Conservation (phyloP, 2,888 invertebrate genomes). For the Eucera pruinosa region DNA sequence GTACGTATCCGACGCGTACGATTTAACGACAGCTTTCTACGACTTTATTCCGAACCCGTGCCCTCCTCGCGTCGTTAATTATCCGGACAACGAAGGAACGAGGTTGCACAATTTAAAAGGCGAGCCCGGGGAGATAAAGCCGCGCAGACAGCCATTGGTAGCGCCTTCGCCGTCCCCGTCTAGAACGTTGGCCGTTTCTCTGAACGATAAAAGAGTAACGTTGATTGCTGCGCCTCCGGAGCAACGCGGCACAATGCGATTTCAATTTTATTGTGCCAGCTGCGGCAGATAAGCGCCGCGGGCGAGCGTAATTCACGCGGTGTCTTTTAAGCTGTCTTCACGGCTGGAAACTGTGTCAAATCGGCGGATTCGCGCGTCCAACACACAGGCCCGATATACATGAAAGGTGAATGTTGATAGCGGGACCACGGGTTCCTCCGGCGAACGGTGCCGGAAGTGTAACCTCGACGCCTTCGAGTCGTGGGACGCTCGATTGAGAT, state of each 20-base stretch:
- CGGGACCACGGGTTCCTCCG: background rate
- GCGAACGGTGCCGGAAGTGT: conserved; percentile 17
- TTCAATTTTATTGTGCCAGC: conserved; percentile 81
- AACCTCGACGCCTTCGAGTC: background rate
- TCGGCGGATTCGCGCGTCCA: conserved; percentile 56
- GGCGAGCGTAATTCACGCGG: conserved; percentile 76
- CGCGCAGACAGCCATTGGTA: conserved; percentile 21
- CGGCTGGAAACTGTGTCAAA: conserved; percentile 78
- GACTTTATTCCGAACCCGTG: conserved; percentile 10
- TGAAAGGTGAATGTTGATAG: conserved; percentile 1
- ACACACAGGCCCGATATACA: conserved; percentile 14
- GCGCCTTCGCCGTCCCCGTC: conserved; percentile 11
- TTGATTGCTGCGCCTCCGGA: conserved; percentile 72
- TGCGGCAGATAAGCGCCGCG: conserved; percentile 74
- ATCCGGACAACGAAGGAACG: conserved; percentile 47
- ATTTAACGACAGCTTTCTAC: conserved; percentile 26
- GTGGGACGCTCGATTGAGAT: conserved; percentile 31
- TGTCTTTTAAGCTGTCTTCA: conserved; percentile 77
- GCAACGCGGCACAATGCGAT: conserved; percentile 74
- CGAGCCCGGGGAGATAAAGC: conserved; percentile 43
- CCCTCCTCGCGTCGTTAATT: conserved; percentile 40
- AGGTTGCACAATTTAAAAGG: conserved; percentile 53
- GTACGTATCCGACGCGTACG: background rate
- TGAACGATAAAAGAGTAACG: conserved; percentile 77
- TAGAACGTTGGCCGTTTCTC: conserved; percentile 67